A percentile compares a stretch with the other conserved stretches of the same genome.
Conservation (phyloP, 2,113 vertebrate species). For the Sapayoa aenigma region DNA sequence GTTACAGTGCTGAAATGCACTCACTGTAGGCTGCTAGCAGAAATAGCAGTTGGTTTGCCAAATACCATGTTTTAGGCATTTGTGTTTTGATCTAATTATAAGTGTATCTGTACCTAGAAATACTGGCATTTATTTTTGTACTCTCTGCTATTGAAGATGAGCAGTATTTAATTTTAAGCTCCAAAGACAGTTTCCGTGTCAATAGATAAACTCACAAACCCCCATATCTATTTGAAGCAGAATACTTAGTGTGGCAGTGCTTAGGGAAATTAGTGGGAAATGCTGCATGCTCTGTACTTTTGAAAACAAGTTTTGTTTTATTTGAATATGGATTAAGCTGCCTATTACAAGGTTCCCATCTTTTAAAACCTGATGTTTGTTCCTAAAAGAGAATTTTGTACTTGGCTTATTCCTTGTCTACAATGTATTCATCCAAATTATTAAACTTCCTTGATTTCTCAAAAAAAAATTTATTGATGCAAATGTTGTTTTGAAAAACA, state of each 20-base stretch:
- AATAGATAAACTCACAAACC: background rate
- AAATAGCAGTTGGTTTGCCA: background rate
- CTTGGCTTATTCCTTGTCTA: background rate
- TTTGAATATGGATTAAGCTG: background rate
- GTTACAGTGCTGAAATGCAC: background rate
- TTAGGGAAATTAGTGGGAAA: background rate
- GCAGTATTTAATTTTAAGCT: slow-evolving; percentile 16
- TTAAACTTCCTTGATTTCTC: background rate
- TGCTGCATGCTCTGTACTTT: background rate
- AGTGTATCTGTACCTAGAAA: background rate
- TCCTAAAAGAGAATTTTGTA: background rate
- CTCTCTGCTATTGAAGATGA: background rate
- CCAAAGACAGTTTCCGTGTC: background rate
- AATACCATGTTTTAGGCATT: accelerated
- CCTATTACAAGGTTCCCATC: background rate
- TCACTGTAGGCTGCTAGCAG: background rate
- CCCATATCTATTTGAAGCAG: background rate
- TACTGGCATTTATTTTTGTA: background rate
- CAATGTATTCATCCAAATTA: background rate
- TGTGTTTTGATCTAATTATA: background rate
- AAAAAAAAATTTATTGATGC: background rate
- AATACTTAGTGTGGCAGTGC: background rate
- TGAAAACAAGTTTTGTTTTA: background rate
- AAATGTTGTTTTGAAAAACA: background rate
- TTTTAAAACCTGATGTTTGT: background rate